Evolutionary conservation across 30 jellyfish, hydroid and myxozoan genomes (phyloP).

Genomic region (Cassiopea andromeda): DNA sequence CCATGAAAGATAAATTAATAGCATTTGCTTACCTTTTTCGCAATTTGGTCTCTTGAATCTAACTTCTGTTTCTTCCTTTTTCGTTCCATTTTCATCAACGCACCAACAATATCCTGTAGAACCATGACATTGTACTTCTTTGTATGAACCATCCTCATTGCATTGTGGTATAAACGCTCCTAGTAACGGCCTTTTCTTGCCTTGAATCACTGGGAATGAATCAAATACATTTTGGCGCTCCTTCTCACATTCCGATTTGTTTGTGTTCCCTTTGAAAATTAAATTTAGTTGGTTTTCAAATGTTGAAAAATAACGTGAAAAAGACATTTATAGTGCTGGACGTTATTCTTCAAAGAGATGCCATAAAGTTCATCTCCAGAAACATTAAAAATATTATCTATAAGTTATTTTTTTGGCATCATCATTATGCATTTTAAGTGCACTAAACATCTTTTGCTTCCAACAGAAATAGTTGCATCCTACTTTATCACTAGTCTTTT

Average conservation of each 20-base stretch:
- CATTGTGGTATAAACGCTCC: constrained; percentile 85
- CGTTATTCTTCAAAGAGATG: too few relatives aligned
- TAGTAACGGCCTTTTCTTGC: constrained; percentile 17
- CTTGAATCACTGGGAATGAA: constrained; percentile 15
- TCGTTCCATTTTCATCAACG: constrained; percentile 72
- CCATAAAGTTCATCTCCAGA: too few relatives aligned
- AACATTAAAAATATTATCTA: too few relatives aligned
- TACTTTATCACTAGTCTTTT: too few relatives aligned
- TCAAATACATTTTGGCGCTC: constrained; percentile 32
- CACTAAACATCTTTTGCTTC: too few relatives aligned
- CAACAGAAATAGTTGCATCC: too few relatives aligned
- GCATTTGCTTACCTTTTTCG: constrained; percentile 6
- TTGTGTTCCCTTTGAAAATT: background rate
- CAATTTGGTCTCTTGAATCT: constrained; percentile 55
- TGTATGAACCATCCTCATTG: constrained; percentile 73
- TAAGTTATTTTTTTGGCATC: too few relatives aligned
- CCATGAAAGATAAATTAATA: background rate
- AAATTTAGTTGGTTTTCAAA: background rate
- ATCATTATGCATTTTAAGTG: too few relatives aligned
- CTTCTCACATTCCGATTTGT: constrained; percentile 32
- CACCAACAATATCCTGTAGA: constrained; percentile 96
- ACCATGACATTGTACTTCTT: constrained; percentile 84
- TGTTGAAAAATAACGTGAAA: too few relatives aligned
- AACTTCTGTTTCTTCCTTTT: constrained; percentile 58
- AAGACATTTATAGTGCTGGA: too few relatives aligned